Conservation (phyloP, 2,113 vertebrate species). For the Hucho hucho region DNA sequence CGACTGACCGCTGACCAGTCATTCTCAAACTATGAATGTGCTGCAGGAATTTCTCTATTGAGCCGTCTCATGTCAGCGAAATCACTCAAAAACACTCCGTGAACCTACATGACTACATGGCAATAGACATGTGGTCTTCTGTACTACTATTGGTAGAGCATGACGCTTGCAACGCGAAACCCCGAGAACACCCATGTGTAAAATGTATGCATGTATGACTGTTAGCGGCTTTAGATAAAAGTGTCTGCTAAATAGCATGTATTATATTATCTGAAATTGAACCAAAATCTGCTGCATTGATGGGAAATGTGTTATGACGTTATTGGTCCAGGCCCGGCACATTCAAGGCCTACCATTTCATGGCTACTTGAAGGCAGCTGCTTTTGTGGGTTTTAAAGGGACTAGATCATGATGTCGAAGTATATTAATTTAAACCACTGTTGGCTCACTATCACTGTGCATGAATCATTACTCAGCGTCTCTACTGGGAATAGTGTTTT, state of each 20-base stretch:
- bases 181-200: too few relatives aligned
- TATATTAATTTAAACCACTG: constrained; percentile 3
- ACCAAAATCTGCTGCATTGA: neutral
- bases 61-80: too few relatives aligned
- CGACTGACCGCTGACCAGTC: neutral
- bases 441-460: constrained; percentile 16
- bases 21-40: neutral
- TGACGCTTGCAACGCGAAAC: too few relatives aligned
- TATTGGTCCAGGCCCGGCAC: neutral
- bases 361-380: constrained; percentile 7
- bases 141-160: too few relatives aligned
- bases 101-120: too few relatives aligned
- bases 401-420: constrained; percentile 7
- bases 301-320: neutral
- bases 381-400: neutral
- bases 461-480: constrained; percentile 39
- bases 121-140: too few relatives aligned
- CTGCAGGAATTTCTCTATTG: neutral
- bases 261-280: too few relatives aligned
- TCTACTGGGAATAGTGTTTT: constrained; percentile 26
- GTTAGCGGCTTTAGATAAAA: too few relatives aligned
- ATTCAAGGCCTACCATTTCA: neutral
- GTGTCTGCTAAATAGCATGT: too few relatives aligned
- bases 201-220: too few relatives aligned
- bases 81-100: neutral